Evolutionary conservation across 2,113 vertebrate genomes (phyloP), one percentile per base, ranked within the genome.

Genomic region (Poeciliopsis turrubarensis): DNA sequence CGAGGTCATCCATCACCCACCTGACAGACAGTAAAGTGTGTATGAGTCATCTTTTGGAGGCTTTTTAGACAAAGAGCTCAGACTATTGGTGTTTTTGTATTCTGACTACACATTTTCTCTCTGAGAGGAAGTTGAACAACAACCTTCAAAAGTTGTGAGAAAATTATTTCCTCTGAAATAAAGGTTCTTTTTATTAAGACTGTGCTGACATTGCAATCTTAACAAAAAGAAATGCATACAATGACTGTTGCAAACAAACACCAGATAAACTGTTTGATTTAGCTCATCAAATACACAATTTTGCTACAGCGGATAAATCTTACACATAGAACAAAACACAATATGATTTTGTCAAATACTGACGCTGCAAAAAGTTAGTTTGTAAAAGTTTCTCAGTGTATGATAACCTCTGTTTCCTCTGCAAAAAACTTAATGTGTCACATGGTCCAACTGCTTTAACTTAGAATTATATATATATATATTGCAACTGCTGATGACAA

Each of bases 1-100:
- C 25, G 60, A 44, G 86, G 89, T 83, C 80, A 26, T 79, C 75
- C 65, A 68, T 86, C 75, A 70, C 70, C 57, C 72, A 70, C 69
- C 70, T 71, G 76, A 77, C n/a, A 65, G 51, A 41, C 70, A 70
- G 69, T 26, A 25, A 31, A 7, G 62, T 51, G 57, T 60, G 73
- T 31, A 31, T 47, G 72, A 73, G 75, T 65, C 27, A 57, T 79
- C 32, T 10, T 73, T 68, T 68, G 1, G 15, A 25, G 62, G 60
- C 65, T 79, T 73, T 83, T 65, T 34, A 61, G 67, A 74, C 51
- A 41, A 61, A 32, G 32, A 69, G 7, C 70, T 60, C 57, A 57
- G 34, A 72, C 34, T 61, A 19, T 71, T 26, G 54, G 25, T 31
- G 26, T 61, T 39, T 62, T 72, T 60, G n/a, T 41, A 41, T 44